phyloP scores from a whole-genome alignment of 2,113 vertebrate genomes.

The Carollia perspicillata region DNA sequence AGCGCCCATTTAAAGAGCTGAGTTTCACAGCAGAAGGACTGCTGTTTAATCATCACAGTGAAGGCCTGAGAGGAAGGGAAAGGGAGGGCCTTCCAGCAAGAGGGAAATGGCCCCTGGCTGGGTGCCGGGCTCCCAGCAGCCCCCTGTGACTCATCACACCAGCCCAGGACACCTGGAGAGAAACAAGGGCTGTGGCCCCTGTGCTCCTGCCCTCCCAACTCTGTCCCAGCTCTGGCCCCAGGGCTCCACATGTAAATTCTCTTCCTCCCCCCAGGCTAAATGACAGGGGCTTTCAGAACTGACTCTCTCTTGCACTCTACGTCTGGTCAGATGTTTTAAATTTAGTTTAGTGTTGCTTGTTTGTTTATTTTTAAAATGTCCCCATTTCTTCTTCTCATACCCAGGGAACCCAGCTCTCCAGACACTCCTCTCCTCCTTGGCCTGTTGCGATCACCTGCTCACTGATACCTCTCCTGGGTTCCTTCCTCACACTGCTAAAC shows the following conservation, averaged over 20 bases:
- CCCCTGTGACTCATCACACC: background rate
- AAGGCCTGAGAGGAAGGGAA: background rate
- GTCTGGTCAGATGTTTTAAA: background rate
- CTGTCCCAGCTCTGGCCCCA: background rate
- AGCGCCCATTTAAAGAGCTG: background rate
- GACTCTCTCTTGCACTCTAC: background rate
- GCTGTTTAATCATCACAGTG: background rate
- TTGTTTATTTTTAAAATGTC: background rate
- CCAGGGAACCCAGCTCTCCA: too few relatives aligned
- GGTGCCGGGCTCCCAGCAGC: background rate
- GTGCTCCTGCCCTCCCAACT: background rate
- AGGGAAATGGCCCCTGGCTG: background rate
- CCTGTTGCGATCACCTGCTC: background rate
- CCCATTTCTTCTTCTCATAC: background rate
- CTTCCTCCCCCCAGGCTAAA: background rate
- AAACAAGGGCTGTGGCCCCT: background rate
- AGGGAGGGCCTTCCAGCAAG: background rate
- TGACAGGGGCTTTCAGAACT: background rate
- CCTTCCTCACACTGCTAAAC: background rate
- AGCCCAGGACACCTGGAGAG: background rate
- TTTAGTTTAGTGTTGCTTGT: background rate
- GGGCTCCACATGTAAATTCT: background rate
- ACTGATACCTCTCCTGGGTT: background rate
- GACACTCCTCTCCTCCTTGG: background rate
- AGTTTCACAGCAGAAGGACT: background rate